Percentiles rank a stretch among this genome's conserved stretches.
Evolutionary conservation across 2,888 invertebrate genomes (phyloP).

Genomic region (Orchesella flavescens): DNA sequence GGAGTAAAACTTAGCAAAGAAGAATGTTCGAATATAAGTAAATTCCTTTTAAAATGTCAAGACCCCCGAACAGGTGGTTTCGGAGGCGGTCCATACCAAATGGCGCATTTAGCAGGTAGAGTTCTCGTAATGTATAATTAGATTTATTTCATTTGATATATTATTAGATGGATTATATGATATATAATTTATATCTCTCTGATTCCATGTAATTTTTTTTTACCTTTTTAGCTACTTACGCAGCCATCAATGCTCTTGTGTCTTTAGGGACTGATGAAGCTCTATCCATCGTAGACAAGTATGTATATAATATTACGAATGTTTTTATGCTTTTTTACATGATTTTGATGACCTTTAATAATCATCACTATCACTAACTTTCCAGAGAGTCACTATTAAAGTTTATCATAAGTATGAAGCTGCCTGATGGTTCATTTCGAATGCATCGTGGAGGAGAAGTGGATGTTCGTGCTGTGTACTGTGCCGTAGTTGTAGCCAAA

Average conservation of each 20-base stretch:
- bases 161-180: background rate
- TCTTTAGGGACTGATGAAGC: conserved; percentile 92
- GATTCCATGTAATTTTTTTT: background rate
- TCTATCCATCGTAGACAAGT: conserved; percentile 89
- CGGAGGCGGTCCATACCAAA: conserved; percentile 94
- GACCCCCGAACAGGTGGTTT: conserved; percentile 86
- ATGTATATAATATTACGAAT: conserved; percentile 59
- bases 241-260: conserved; percentile 93
- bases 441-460: conserved; percentile 94
- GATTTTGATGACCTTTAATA: no score
- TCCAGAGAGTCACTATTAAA: conserved; percentile 80
- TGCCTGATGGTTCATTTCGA: conserved; percentile 90
- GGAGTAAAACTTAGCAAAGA: conserved; percentile 79
- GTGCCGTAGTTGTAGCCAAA: conserved; percentile 92
- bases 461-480: conserved; percentile 97
- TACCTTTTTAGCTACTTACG: conserved; percentile 85
- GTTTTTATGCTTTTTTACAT: background rate
- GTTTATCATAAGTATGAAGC: conserved; percentile 86
- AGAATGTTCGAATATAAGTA: conserved; percentile 77
- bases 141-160: background rate
- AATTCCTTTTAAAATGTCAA: conserved; percentile 83
- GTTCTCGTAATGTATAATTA: background rate
- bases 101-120: conserved; percentile 86
- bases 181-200: no score
- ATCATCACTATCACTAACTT: background rate